Conservation (phyloP, 2,888 invertebrate species). For the Pediacus dermestoides region DNA sequence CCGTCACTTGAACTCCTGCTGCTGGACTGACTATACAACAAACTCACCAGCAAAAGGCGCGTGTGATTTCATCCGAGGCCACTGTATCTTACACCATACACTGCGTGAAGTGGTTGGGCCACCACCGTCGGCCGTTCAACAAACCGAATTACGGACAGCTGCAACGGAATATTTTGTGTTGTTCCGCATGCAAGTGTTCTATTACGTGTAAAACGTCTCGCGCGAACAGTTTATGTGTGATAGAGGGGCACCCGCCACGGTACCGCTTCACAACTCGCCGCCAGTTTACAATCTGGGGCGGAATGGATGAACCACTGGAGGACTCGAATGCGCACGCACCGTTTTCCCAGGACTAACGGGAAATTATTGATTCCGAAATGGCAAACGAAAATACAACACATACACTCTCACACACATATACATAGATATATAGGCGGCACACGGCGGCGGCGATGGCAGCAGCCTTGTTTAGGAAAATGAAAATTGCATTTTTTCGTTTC, state of each 20-base stretch:
- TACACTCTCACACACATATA: too few relatives aligned
- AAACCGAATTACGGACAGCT: neutral
- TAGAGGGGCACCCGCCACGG: slow-evolving; percentile 27
- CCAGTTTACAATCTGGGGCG: slow-evolving; percentile 40
- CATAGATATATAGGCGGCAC: too few relatives aligned
- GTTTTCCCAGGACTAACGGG: slow-evolving; percentile 42
- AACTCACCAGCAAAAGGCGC: slow-evolving; percentile 42
- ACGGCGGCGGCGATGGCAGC: too few relatives aligned
- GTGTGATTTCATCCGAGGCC: slow-evolving; percentile 52
- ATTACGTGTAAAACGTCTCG: too few relatives aligned
- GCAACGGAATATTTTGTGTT: slow-evolving; percentile 1
- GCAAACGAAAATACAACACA: slow-evolving; percentile 32
- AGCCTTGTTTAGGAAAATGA: too few relatives aligned
- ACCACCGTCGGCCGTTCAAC: slow-evolving; percentile 8
- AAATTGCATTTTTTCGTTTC: too few relatives aligned
- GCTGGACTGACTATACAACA: too few relatives aligned
- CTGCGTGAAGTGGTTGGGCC: slow-evolving; percentile 23
- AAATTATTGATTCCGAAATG: slow-evolving; percentile 44
- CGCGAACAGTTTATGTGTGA: slow-evolving; percentile 39
- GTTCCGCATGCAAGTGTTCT: slow-evolving; percentile 9
- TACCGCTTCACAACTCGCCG: slow-evolving; percentile 35
- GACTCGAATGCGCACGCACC: slow-evolving; percentile 36
- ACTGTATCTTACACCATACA: slow-evolving; percentile 51
- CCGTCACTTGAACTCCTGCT: too few relatives aligned
- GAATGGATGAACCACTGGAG: slow-evolving; percentile 38